A percentile compares a stretch with the other conserved stretches of the same genome.
Conservation (phyloP, 2,113 vertebrate species). For the Diphyllodes magnificus region DNA sequence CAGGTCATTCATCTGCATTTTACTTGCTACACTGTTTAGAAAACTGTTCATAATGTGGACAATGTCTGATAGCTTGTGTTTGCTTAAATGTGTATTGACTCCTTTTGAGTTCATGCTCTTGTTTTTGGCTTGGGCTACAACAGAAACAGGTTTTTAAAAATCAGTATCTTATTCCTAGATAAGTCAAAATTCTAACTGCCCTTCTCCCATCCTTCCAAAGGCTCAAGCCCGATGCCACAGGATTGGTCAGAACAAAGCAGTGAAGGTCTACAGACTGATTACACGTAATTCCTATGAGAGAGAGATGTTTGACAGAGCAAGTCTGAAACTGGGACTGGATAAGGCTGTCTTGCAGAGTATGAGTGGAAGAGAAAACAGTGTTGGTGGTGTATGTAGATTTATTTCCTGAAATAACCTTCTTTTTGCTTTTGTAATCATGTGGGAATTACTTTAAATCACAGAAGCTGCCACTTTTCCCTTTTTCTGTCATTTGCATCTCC, state of each 20-base stretch:
- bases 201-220: slow-evolving; percentile 65
- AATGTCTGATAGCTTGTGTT: neutral
- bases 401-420: neutral
- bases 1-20: neutral
- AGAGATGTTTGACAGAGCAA: slow-evolving; percentile 98
- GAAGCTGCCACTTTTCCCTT: neutral
- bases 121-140: neutral
- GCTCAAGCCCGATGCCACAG: slow-evolving; percentile 97
- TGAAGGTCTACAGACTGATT: slow-evolving; percentile 96
- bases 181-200: neutral
- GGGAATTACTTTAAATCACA: neutral
- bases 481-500: neutral
- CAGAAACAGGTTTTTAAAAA: neutral
- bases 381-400: slow-evolving; percentile 84
- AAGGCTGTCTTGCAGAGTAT: slow-evolving; percentile 98
- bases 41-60: neutral
- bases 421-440: neutral
- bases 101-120: neutral
- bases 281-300: slow-evolving; percentile 96
- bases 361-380: slow-evolving; percentile 93
- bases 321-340: slow-evolving; percentile 94
- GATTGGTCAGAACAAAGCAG: slow-evolving; percentile 97
- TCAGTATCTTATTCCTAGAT: neutral
- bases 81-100: neutral
- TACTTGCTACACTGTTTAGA: neutral